Evolutionary conservation across 2,888 invertebrate genomes (phyloP).

Genomic region (Polyploca ridens): DNA sequence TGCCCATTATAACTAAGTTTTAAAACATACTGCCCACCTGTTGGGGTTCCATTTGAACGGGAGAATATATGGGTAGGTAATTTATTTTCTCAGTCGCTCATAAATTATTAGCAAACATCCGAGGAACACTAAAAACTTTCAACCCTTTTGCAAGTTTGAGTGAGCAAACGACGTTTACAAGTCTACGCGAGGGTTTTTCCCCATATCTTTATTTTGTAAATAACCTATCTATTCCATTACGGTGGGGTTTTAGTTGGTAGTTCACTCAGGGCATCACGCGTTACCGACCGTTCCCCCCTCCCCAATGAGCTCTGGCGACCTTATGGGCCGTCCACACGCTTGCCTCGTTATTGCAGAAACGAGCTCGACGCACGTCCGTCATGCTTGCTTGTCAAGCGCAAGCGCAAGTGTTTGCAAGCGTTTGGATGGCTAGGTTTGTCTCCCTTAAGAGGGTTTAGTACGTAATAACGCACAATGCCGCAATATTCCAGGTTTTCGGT

Average conservation of each 20-base stretch:
- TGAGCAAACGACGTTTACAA: constrained; percentile 30
- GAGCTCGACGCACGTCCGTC: too few species aligned
- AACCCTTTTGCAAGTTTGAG: constrained; percentile 33
- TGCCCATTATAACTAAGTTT: constrained; percentile 4
- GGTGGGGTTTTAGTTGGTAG: not conserved
- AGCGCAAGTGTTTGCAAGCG: too few species aligned
- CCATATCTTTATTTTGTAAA: not conserved
- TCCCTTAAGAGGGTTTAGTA: too few species aligned
- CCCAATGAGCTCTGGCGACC: too few species aligned
- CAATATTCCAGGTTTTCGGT: too few species aligned
- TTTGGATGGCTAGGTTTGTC: too few species aligned
- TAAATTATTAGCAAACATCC: constrained; percentile 30
- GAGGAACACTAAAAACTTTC: constrained; percentile 25
- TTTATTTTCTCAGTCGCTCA: constrained; percentile 25
- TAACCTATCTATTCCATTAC: not conserved
- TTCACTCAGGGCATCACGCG: too few species aligned
- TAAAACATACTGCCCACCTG: constrained; percentile 4
- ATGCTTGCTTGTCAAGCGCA: too few species aligned
- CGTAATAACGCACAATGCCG: too few species aligned
- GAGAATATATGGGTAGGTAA: constrained; percentile 2
- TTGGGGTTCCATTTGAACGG: not conserved
- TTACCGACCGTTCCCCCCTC: too few species aligned
- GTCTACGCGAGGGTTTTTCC: not conserved
- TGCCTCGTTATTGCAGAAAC: too few species aligned
- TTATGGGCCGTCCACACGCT: too few species aligned